phyloP scores from a whole-genome alignment of 2,888 invertebrate genomes.

The Pollenia labialis region DNA sequence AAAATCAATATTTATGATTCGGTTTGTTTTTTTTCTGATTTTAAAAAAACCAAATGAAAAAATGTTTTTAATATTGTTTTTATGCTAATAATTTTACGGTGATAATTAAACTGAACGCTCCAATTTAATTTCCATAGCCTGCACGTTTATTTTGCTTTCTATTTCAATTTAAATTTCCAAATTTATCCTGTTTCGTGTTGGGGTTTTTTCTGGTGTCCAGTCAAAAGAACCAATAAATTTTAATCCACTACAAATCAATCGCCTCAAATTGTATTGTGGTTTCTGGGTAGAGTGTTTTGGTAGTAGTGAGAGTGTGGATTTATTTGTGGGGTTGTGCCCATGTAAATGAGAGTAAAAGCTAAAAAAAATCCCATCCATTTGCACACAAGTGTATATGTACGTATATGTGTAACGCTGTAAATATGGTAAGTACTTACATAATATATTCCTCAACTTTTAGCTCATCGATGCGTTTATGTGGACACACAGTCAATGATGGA shows the following conservation, averaged over 20 bases:
- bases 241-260: slow-evolving; percentile 57
- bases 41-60: no score
- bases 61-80: not conserved
- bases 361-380: not conserved
- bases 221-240: slow-evolving; percentile 54
- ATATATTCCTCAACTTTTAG: slow-evolving; percentile 85
- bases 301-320: not conserved
- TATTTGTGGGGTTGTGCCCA: not conserved
- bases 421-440: slow-evolving; percentile 82
- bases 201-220: not conserved
- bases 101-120: slow-evolving; percentile 23
- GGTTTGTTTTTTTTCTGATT: no score
- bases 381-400: not conserved
- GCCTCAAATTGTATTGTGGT: slow-evolving; percentile 43
- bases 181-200: not conserved
- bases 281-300: not conserved
- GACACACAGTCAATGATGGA: slow-evolving; percentile 89
- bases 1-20: no score
- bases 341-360: not conserved
- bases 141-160: not conserved
- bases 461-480: slow-evolving; percentile 86
- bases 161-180: not conserved
- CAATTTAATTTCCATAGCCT: not conserved
- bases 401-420: not conserved
- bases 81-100: not conserved